Evolutionary conservation across 2,797 vertebrate genomes (phyloP), one percentile per base, ranked within the genome.

Genomic region (Acipenser ruthenus): DNA sequence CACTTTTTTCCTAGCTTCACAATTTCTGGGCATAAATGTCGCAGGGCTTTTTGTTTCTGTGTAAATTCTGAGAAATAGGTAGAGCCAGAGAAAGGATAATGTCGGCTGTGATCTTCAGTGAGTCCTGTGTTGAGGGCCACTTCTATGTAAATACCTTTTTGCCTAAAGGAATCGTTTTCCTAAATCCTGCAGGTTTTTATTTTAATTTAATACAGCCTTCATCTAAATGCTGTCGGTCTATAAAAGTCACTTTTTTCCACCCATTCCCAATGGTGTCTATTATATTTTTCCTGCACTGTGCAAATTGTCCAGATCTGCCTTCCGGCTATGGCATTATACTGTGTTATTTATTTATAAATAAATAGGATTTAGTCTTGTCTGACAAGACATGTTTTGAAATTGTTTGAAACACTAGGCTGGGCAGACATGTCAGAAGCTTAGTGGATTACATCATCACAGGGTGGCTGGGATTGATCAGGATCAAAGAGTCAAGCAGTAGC

Each of bases 271-370:
- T 55, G 55, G 55, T 58, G 12, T 58, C 55, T 7, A 58, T 58
- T 58, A 58, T 58, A 58, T 58, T 58, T 58, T 58, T 58, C 15
- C 55, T 58, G 55, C 55, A 58, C 55, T 58, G 55, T 13, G 55
- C 55, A 58, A 58, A 58, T 58, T 58, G 55, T 58, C 55, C 55
- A 58, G 55, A 58, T 58, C 12, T n/a, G 55, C 55, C 55, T 58
- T 58, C 12, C 55, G 12, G 55, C 55, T n/a, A 7, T 10, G 4
- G 55, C 11, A 58, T 58, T 12, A 58, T 58, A 58, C 55, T 58
- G 55, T n/a, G 55, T 58, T 58, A 58, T 58, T 11, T 58, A 58
- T 58, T 58, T 58, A n/a, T 58, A 58, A 58, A 58, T 58, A 58
- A 58, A 58, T 58, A 58, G 55, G 55, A 58, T 58, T 58, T 58